These are phyloP conservation scores for Phrynosoma platyrhinos DNA, from an alignment of 2,113 vertebrate genomes.

Conservation along the genomic window DNA sequence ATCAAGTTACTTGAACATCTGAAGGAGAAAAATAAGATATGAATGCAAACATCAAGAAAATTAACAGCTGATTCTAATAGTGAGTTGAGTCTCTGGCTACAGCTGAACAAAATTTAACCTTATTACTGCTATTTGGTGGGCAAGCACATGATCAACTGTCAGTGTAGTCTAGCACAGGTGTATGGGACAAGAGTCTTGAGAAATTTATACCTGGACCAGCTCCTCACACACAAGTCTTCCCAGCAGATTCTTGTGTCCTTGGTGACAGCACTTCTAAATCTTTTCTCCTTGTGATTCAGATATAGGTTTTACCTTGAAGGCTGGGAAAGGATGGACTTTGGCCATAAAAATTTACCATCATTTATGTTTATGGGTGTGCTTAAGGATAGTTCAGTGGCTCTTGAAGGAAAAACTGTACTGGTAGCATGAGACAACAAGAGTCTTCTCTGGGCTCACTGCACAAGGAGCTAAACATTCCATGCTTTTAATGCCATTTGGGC, in stretches of 20 bases:
- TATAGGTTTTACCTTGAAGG: neutral
- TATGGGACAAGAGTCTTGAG: slow-evolving; percentile 52
- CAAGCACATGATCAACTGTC: neutral
- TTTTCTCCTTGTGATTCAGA: neutral
- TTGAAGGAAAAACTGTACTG: neutral
- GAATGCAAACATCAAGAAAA: no score
- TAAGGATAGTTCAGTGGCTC: neutral
- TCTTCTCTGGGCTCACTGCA: neutral
- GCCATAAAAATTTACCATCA: slow-evolving; percentile 50
- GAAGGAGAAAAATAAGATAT: neutral
- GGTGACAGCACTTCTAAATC: slow-evolving; percentile 39
- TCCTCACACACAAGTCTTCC: slow-evolving; percentile 58
- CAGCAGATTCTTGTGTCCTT: slow-evolving; percentile 34
- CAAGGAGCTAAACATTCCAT: neutral
- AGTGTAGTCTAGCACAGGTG: neutral
- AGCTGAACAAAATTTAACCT: neutral
- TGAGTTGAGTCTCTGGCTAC: neutral
- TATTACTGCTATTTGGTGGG: neutral
- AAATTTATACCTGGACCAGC: slow-evolving; percentile 65
- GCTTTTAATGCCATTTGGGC: neutral
- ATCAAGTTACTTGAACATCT: neutral
- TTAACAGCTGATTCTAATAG: no score
- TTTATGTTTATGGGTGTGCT: slow-evolving; percentile 34
- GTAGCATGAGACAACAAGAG: neutral
- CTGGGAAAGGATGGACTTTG: slow-evolving; percentile 13